Percentiles rank a stretch among this genome's conserved stretches.
Conservation (phyloP, 30 jellyfish, hydroid and myxozoan species). For the Mastigias papua region DNA sequence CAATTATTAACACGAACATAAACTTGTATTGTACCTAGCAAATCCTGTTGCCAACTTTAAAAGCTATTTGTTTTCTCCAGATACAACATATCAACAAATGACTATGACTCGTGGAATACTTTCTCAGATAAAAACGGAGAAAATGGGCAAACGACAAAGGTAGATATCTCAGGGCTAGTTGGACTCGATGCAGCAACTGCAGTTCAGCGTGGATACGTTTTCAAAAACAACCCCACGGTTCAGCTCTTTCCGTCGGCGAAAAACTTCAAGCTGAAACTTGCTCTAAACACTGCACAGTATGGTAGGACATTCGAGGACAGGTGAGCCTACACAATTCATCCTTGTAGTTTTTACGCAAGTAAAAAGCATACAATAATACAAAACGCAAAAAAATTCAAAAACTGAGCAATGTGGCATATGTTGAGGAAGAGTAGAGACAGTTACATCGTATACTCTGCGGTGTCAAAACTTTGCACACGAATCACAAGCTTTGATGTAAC, state of each 20-base stretch:
- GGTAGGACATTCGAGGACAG: constrained; percentile 98
- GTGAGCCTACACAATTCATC: constrained; percentile 30
- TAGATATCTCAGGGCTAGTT: constrained; percentile 52
- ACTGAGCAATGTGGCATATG: too few species aligned
- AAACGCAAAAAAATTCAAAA: too few species aligned
- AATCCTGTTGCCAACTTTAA: too few species aligned
- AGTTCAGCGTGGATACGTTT: constrained; percentile 58
- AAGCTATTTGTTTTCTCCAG: constrained; percentile 1
- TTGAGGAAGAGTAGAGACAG: too few species aligned
- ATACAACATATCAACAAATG: constrained; percentile 94
- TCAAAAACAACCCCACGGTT: constrained; percentile 75
- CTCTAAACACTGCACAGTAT: constrained; percentile 97
- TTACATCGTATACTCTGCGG: too few species aligned
- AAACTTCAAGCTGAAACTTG: constrained; percentile 79
- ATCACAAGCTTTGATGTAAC: too few species aligned
- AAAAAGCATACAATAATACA: too few species aligned
- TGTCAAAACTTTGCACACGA: too few species aligned
- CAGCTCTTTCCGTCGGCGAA: constrained; percentile 37
- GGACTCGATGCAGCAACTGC: constrained; percentile 53
- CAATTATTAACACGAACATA: too few species aligned
- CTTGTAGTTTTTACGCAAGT: too few species aligned
- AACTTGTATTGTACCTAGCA: too few species aligned
- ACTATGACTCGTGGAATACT: constrained; percentile 78
- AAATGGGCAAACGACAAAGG: constrained; percentile 47
- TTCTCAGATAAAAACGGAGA: constrained; percentile 63